Conservation (phyloP, 2,113 vertebrate genomes). For the Onychostruthus taczanowskii region DNA sequence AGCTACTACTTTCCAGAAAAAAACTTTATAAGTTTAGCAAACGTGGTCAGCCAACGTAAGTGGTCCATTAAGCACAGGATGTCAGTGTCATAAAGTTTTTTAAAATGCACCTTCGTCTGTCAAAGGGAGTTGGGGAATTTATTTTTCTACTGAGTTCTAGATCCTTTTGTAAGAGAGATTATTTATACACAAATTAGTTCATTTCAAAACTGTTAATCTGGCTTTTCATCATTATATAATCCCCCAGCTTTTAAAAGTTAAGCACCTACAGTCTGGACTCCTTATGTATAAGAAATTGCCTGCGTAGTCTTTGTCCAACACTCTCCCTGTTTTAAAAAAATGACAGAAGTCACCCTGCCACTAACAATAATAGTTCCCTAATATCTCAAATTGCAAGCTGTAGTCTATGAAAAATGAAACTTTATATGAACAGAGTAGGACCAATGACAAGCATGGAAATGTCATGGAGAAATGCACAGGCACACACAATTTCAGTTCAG, state of each 20-base stretch:
- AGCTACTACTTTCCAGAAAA: neutral
- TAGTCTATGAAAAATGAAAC: neutral
- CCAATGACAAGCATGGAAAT: neutral
- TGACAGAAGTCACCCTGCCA: neutral
- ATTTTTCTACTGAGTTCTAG: neutral
- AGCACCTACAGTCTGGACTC: neutral
- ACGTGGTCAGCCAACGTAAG: neutral
- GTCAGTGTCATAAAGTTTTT: neutral
- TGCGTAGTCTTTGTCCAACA: neutral
- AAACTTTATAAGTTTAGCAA: neutral
- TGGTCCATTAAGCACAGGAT: neutral
- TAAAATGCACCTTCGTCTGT: neutral
- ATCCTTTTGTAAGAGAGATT: neutral
- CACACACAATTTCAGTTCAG: neutral
- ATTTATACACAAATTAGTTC: neutral
- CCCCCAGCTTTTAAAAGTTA: neutral
- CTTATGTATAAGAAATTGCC: neutral
- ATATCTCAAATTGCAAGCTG: neutral
- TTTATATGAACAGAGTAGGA: neutral
- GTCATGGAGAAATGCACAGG: neutral
- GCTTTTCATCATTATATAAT: neutral
- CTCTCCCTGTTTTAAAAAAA: neutral
- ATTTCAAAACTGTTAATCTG: neutral
- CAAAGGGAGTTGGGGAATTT: neutral
- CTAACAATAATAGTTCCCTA: neutral